Conservation (phyloP, 2,888 invertebrate species). For the Oxyteleia sp. region DNA sequence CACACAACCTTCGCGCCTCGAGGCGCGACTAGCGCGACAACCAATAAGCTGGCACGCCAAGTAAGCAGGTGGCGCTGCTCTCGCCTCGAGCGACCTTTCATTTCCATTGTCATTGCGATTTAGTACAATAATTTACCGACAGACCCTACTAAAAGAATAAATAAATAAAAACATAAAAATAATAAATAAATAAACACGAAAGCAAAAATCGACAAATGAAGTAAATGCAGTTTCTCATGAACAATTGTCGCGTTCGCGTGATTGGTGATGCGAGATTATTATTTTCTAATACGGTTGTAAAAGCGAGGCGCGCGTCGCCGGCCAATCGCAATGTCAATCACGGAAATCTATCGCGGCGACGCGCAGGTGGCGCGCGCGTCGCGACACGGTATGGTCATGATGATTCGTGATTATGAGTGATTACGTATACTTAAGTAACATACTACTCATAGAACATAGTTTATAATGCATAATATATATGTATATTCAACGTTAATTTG, state of each 20-base stretch:
- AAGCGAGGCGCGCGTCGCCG: slow-evolving; percentile 59
- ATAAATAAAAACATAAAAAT: no score
- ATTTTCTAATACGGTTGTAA: slow-evolving; percentile 71
- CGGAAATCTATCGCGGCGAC: slow-evolving; percentile 55
- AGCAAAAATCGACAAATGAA: slow-evolving; percentile 4
- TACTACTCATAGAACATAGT: slow-evolving; percentile 74
- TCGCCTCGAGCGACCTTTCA: slow-evolving; percentile 5
- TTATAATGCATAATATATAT: slow-evolving; percentile 76
- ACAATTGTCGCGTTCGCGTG: slow-evolving; percentile 54
- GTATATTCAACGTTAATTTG: slow-evolving; percentile 80
- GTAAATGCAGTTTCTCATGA: slow-evolving; percentile 11
- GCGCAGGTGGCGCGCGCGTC: slow-evolving; percentile 60
- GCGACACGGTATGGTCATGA: slow-evolving; percentile 60
- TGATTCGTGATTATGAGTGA: slow-evolving; percentile 73
- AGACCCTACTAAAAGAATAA: slow-evolving; percentile 2
- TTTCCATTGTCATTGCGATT: slow-evolving; percentile 33
- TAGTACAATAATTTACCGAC: slow-evolving; percentile 31
- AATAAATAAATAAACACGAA: no score
- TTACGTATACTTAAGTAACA: slow-evolving; percentile 69
- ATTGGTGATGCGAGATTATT: slow-evolving; percentile 69
- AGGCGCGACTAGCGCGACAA: not conserved
- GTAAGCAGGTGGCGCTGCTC: slow-evolving; percentile 30
- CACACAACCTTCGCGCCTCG: not conserved
- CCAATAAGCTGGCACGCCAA: not conserved
- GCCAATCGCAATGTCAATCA: slow-evolving; percentile 69